Evolutionary conservation across 2,797 vertebrate genomes (phyloP), one percentile per base, ranked within the genome.

Genomic region (Mallotus villosus): DNA sequence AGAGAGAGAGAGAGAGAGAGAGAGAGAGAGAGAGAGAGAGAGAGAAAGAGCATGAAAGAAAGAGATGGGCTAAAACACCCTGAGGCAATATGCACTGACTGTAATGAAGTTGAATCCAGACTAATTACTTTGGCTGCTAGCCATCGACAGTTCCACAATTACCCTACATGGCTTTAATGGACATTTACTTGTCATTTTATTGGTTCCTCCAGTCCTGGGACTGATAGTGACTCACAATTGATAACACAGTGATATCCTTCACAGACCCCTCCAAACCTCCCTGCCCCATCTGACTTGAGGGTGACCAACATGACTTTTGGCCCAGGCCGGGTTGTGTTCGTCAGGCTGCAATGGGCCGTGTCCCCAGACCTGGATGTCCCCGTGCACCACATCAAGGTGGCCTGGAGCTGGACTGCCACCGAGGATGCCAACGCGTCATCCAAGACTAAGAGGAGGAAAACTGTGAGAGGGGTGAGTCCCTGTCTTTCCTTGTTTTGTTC

Each of bases 351-450:
- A 12, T 98, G 97, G 96, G 91, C 89, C 59, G 68, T 91, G 29
- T 88, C 93, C 0, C 85, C 86, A 17, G 95, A 98, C 46, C 93
- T 91, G 2, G 95, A 97, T 67, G 88, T 97, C 37, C 96, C 96
- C 0, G 86, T 97, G 4, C 95, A 97, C 69, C 95, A 97, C 91
- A 97, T 95, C 89, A 96, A 94, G 84, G 93, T 97, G 17, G 94
- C 94, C 76, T 98, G 97, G 96, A 96, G 93, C 85, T 95, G 95
- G 95, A 92, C 88, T 0, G 88, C 85, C 9, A 78, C 78, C 0
- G 89, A 91, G 78, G 93, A 92, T 81, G 82, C 91, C 0, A 78
- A 89, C 0, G 87, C 91, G 9, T 93, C 92, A 0, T 85, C 94
- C 0, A 92, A 92, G 81, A 94, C 93, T 82, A 97, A 93, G 86